phyloP scores from a whole-genome alignment of 1,140 invertebrate genomes.

The Bombus sylvicola region DNA sequence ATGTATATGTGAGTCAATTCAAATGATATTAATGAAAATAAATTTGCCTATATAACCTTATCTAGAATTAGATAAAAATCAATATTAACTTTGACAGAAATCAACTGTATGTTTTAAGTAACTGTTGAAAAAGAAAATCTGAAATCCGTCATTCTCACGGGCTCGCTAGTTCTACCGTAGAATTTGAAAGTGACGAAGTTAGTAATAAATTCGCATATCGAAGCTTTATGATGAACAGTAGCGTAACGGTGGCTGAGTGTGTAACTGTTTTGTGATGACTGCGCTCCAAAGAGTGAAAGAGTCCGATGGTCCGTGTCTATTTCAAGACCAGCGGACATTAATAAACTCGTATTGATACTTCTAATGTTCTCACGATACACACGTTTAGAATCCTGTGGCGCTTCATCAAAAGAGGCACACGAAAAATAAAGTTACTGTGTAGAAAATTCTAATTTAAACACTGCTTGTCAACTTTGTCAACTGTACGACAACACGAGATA shows the following conservation, averaged over 20 bases:
- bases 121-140: no score
- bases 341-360: slow-evolving; percentile 63
- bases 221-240: slow-evolving; percentile 47
- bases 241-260: slow-evolving; percentile 33
- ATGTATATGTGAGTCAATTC: no score
- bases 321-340: slow-evolving; percentile 51
- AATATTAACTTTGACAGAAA: no score
- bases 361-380: slow-evolving; percentile 38
- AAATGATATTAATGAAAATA: no score
- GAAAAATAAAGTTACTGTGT: background rate
- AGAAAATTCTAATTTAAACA: no score
- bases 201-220: slow-evolving; percentile 32
- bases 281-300: slow-evolving; percentile 35
- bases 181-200: background rate
- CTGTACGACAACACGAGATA: background rate
- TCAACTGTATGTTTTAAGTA: no score
- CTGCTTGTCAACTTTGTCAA: background rate
- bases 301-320: slow-evolving; percentile 57
- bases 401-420: background rate
- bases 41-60: no score
- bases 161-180: no score
- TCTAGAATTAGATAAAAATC: no score
- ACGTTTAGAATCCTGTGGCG: slow-evolving; percentile 5
- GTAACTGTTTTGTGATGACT: slow-evolving; percentile 58
- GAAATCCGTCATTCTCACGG: no score